These are phyloP conservation scores for Cacatua alba DNA, from an alignment of 2,113 vertebrate genomes.

Conservation along the genomic window DNA sequence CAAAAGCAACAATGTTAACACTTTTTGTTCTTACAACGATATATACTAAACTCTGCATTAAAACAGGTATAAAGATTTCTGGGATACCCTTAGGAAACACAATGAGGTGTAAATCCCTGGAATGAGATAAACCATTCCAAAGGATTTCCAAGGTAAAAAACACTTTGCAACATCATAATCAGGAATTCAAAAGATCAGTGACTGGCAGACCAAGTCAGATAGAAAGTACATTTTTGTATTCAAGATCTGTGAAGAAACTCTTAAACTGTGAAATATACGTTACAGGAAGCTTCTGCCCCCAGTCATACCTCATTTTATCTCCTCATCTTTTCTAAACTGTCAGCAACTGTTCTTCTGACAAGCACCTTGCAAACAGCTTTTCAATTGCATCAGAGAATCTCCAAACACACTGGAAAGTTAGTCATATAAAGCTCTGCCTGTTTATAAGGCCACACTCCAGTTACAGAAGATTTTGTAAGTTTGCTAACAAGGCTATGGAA, in stretches of 20 bases:
- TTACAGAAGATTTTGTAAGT: not conserved
- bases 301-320: constrained; percentile 7
- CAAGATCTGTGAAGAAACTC: not conserved
- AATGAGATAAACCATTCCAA: not conserved
- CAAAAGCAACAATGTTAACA: not conserved
- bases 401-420: not conserved
- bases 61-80: not conserved
- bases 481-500: not conserved
- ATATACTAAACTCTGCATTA: not conserved
- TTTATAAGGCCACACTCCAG: not conserved
- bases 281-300: constrained; percentile 46
- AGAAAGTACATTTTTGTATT: not conserved
- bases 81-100: not conserved
- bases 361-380: not conserved
- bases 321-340: not conserved
- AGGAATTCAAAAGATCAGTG: not conserved
- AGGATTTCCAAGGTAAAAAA: not conserved
- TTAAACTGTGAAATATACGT: not conserved
- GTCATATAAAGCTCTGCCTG: not conserved
- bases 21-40: not conserved
- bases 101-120: not conserved
- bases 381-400: not conserved
- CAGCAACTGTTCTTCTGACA: not conserved
- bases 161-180: not conserved
- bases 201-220: not conserved